A percentile compares a stretch with the other conserved stretches of the same genome.
phyloP scores from a whole-genome alignment of 2,797 vertebrate species.

The Rhynchotus rufescens region DNA sequence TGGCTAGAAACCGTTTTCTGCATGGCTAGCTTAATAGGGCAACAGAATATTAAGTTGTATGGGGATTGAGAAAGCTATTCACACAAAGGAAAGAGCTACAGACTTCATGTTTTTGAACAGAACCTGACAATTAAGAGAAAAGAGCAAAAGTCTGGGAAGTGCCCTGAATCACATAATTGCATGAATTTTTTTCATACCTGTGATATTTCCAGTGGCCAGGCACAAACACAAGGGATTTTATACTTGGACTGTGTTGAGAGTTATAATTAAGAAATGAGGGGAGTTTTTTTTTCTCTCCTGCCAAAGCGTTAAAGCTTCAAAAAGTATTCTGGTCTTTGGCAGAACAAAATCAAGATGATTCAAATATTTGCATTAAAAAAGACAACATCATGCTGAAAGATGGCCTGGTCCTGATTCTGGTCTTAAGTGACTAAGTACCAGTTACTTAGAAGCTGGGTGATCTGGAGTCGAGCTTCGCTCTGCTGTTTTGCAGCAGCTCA shows the following conservation, averaged over 20 bases:
- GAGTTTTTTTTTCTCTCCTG: background rate
- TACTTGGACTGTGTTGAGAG: background rate
- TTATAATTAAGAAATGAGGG: slow-evolving; percentile 17
- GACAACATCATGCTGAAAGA: background rate
- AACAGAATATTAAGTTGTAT: slow-evolving; percentile 79
- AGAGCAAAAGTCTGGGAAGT: slow-evolving; percentile 75
- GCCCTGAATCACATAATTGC: slow-evolving; percentile 49
- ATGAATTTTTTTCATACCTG: slow-evolving; percentile 61
- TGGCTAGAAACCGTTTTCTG: slow-evolving; percentile 75
- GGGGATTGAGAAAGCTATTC: slow-evolving; percentile 75
- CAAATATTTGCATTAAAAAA: background rate
- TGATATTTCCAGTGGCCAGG: slow-evolving; percentile 54
- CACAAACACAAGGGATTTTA: slow-evolving; percentile 6
- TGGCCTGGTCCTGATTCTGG: background rate
- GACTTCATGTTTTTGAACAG: slow-evolving; percentile 78
- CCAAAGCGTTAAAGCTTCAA: background rate
- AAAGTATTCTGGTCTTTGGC: background rate
- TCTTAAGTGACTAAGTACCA: background rate
- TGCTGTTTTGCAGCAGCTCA: background rate
- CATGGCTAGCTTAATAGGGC: slow-evolving; percentile 78
- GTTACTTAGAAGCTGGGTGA: background rate
- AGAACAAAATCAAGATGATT: background rate
- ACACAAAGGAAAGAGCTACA: slow-evolving; percentile 79
- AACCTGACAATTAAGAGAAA: slow-evolving; percentile 74
- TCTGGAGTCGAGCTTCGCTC: background rate